phyloP scores from a whole-genome alignment of 2,797 vertebrate genomes.

The Heteromormyrus szaboi region DNA sequence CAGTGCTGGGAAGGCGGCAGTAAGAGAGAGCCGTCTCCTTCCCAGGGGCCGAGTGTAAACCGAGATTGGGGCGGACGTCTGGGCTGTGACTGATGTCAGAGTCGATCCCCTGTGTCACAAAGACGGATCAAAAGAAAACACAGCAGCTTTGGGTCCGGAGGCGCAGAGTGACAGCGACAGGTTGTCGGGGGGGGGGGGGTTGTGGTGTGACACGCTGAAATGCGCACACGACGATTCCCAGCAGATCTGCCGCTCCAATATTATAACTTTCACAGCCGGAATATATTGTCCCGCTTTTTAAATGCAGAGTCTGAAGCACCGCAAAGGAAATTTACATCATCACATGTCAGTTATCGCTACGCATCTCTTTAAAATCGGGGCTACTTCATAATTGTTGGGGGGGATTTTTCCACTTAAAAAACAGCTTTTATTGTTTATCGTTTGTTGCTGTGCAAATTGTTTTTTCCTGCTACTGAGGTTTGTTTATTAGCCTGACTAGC shows the following conservation, averaged over 20 bases:
- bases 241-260: not conserved
- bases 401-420: not conserved
- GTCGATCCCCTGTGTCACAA: conserved; percentile 57
- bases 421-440: not conserved
- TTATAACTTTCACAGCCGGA: not conserved
- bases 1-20: conserved; percentile 44
- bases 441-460: not conserved
- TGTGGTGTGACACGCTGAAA: conserved; percentile 18
- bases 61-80: conserved; percentile 11
- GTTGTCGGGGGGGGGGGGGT: conserved; percentile 25
- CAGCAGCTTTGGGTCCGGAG: conserved; percentile 16
- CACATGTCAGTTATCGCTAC: not conserved
- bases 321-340: not conserved
- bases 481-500: not conserved
- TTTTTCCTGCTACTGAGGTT: not conserved
- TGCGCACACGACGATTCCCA: not conserved
- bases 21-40: conserved; percentile 40
- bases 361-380: not conserved
- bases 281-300: not conserved
- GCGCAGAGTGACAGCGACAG: conserved; percentile 42
- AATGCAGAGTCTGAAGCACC: not conserved
- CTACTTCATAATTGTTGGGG: not conserved
- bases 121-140: conserved; percentile 66
- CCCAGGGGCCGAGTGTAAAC: conserved; percentile 45
- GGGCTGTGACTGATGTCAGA: conserved; percentile 53